phyloP scores from a whole-genome alignment of 2,113 vertebrate genomes.

The Pithys albifrons region DNA sequence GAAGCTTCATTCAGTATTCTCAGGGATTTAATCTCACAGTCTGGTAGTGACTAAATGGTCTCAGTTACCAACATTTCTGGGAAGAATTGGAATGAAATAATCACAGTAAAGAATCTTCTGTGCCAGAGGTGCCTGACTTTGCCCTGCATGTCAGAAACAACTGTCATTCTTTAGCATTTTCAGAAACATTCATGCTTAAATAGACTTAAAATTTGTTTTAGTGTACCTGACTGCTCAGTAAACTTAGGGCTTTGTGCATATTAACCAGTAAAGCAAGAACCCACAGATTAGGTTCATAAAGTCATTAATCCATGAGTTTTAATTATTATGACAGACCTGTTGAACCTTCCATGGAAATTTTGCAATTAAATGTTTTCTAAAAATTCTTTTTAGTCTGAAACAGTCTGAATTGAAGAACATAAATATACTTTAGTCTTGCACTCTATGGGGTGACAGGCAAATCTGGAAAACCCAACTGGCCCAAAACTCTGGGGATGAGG shows the following conservation, averaged over 20 bases:
- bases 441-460: neutral
- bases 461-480: neutral
- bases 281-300: neutral
- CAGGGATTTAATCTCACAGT: neutral
- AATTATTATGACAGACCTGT: neutral
- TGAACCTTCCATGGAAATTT: neutral
- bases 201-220: neutral
- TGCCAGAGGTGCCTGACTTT: neutral
- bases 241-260: neutral
- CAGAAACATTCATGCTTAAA: neutral
- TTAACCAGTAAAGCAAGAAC: neutral
- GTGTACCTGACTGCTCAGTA: neutral
- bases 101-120: neutral
- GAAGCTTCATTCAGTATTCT: neutral
- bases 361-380: neutral
- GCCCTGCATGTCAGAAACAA: neutral
- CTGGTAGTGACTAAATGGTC: neutral
- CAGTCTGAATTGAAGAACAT: neutral
- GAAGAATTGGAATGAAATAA: neutral
- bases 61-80: neutral
- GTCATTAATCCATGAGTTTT: neutral
- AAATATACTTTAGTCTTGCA: neutral
- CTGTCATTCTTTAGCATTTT: neutral
- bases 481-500: neutral
- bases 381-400: neutral